Conservation (phyloP, 2,888 invertebrate species). For the Hybos culiciformis region DNA sequence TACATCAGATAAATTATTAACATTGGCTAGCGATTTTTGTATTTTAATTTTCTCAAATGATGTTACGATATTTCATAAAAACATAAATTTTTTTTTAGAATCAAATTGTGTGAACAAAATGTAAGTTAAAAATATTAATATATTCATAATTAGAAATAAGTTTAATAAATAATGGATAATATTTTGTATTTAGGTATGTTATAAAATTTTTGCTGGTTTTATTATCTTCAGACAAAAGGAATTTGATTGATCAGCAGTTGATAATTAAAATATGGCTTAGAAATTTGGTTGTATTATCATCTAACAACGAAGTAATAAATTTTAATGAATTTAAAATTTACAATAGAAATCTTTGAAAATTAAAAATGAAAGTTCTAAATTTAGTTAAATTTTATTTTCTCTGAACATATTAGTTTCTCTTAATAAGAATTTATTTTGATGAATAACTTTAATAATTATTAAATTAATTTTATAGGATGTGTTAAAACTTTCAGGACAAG, state of each 20-base stretch:
- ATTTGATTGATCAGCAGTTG: conserved; percentile 17
- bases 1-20: conserved; percentile 27
- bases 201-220: conserved; percentile 23
- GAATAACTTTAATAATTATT: not conserved
- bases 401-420: not conserved
- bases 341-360: not conserved
- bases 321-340: not conserved
- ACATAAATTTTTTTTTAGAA: conserved; percentile 23
- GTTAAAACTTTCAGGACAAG: conserved; percentile 20
- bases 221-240: conserved; percentile 17
- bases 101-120: conserved; percentile 23
- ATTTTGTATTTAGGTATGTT: conserved; percentile 15
- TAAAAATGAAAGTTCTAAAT: not conserved
- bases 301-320: conserved; percentile 22
- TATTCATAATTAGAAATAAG: not conserved
- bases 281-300: conserved; percentile 27
- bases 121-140: conserved; percentile 10
- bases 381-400: not conserved
- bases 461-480: conserved; percentile 17
- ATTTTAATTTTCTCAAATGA: conserved; percentile 16
- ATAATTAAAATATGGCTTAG: conserved; percentile 32
- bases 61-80: conserved; percentile 20
- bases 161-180: not conserved
- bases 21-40: conserved; percentile 29
- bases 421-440: not conserved